A percentile compares a stretch with the other conserved stretches of the same genome.
These are phyloP conservation scores for Epistrophella euchroma DNA, from an alignment of 2,888 invertebrate genomes.

Conservation along the genomic window DNA sequence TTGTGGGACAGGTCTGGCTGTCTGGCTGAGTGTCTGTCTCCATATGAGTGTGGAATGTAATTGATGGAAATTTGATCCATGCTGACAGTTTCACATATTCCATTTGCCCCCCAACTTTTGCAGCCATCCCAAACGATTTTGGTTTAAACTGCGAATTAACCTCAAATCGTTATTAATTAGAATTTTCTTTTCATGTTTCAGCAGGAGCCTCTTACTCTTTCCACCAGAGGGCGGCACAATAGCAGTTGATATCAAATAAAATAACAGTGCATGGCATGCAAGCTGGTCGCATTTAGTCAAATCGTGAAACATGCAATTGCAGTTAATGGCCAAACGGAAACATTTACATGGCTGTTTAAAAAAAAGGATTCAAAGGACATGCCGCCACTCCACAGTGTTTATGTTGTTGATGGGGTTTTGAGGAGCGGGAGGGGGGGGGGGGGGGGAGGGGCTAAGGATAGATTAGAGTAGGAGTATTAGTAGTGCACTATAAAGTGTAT, in stretches of 20 bases:
- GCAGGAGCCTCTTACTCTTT: background rate
- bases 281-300: slow-evolving; percentile 69
- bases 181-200: slow-evolving; percentile 45
- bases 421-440: background rate
- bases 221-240: background rate
- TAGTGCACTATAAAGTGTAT: slow-evolving; percentile 1
- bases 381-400: background rate
- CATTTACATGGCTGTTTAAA: slow-evolving; percentile 68
- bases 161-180: slow-evolving; percentile 72
- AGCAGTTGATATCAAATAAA: slow-evolving; percentile 31
- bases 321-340: slow-evolving; percentile 73
- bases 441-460: background rate
- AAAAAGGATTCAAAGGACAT: slow-evolving; percentile 40
- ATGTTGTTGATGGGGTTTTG: background rate
- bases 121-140: background rate
- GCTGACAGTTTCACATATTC: slow-evolving; percentile 70
- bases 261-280: slow-evolving; percentile 37
- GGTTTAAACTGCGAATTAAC: slow-evolving; percentile 67
- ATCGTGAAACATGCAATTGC: slow-evolving; percentile 74
- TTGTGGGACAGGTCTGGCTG: background rate
- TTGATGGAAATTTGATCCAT: slow-evolving; percentile 72
- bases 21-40: background rate
- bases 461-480: slow-evolving; percentile 1
- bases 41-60: slow-evolving; percentile 7
- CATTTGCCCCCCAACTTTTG: slow-evolving; percentile 21